These are phyloP conservation scores for Trichomycterus rosablanca DNA, from an alignment of 2,113 vertebrate species.

Conservation along the genomic window DNA sequence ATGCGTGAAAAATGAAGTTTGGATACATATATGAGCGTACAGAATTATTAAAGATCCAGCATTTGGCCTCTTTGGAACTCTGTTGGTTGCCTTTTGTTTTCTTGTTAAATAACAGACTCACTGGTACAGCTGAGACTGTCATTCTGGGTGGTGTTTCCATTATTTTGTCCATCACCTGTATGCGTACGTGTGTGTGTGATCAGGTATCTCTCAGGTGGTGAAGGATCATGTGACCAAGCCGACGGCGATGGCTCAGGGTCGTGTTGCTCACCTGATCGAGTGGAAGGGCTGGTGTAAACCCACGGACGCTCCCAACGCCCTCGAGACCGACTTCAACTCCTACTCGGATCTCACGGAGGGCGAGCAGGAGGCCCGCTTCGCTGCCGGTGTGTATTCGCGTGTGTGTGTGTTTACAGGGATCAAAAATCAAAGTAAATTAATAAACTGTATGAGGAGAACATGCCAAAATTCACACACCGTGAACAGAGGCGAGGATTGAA, in stretches of 20 bases:
- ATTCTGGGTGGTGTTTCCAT: too few species aligned
- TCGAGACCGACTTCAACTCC: constrained; percentile 89
- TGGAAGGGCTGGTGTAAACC: constrained; percentile 99
- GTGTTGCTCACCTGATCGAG: constrained; percentile 94
- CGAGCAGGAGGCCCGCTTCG: constrained; percentile 93
- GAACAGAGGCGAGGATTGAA: too few species aligned
- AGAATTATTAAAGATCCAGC: too few species aligned
- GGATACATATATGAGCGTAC: too few species aligned
- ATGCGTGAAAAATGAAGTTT: too few species aligned
- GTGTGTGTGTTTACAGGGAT: not conserved
- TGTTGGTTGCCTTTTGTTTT: too few species aligned
- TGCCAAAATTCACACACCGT: too few species aligned
- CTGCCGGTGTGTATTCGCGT: constrained; percentile 73
- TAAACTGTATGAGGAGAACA: constrained; percentile 7
- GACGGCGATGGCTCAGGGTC: constrained; percentile 94
- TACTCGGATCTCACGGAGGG: constrained; percentile 93
- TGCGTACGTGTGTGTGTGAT: not conserved
- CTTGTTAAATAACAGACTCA: too few species aligned
- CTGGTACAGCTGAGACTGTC: too few species aligned
- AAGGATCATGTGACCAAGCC: constrained; percentile 98
- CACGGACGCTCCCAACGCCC: constrained; percentile 75
- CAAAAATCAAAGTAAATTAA: too few species aligned
- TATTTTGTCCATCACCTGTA: too few species aligned
- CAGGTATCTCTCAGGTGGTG: constrained; percentile 96
- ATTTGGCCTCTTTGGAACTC: too few species aligned